Percentiles rank a stretch among this genome's conserved stretches.
Conservation (phyloP, 2,888 invertebrate genomes). For the Branchellion lobata region DNA sequence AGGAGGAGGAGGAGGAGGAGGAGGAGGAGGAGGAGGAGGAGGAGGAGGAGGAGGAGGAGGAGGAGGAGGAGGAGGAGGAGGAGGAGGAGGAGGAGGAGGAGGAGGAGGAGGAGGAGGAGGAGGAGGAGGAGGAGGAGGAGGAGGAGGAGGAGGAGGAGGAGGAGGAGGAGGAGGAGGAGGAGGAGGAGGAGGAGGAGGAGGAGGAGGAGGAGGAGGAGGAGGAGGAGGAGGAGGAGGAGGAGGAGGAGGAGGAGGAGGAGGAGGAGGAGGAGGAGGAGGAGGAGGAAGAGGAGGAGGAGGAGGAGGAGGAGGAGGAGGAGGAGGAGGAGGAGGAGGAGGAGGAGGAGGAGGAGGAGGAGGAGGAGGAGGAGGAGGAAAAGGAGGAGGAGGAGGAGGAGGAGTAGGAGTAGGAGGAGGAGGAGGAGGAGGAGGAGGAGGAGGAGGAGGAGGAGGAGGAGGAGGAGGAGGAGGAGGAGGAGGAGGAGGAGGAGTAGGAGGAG, state of each 20-base stretch:
- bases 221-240: background rate
- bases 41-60: too few species aligned
- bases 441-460: too few species aligned
- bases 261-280: background rate
- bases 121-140: background rate
- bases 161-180: background rate
- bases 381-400: background rate
- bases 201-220: slow-evolving; percentile 7
- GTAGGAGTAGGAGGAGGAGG: background rate
- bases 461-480: too few species aligned
- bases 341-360: background rate
- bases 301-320: background rate
- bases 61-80: too few species aligned
- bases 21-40: too few species aligned
- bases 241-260: background rate
- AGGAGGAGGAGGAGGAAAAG: background rate
- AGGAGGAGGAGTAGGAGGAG: too few species aligned
- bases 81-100: too few species aligned
- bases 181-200: background rate
- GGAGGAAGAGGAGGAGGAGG: background rate
- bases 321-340: slow-evolving; percentile 11
- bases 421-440: too few species aligned
- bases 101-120: too few species aligned
- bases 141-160: background rate
- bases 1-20: background rate